Conservation (phyloP, 2,113 vertebrate species). For the Cavia aperea region DNA sequence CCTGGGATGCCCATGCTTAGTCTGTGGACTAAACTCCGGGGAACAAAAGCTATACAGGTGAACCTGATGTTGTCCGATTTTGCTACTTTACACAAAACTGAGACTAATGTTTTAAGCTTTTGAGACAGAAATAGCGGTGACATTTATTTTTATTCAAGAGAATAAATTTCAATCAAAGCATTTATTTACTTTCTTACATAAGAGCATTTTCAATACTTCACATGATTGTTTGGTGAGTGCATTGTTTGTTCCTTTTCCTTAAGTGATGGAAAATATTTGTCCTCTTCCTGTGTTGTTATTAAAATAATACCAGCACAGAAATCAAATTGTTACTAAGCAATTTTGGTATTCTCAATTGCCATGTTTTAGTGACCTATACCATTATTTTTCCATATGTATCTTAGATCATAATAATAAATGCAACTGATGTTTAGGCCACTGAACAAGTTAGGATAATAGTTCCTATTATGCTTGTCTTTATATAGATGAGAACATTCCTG, state of each 20-base stretch:
- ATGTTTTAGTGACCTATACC: background rate
- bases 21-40: background rate
- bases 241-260: background rate
- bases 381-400: slow-evolving; percentile 45
- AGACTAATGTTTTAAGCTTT: background rate
- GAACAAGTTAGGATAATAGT: slow-evolving; percentile 4
- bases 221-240: background rate
- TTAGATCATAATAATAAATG: slow-evolving; percentile 52
- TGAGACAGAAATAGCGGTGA: background rate
- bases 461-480: slow-evolving; percentile 17
- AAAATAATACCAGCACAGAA: slow-evolving; percentile 37
- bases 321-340: slow-evolving; percentile 11
- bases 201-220: background rate
- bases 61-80: background rate
- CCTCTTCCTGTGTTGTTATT: background rate
- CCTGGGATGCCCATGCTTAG: background rate
- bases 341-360: background rate
- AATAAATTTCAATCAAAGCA: background rate
- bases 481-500: background rate
- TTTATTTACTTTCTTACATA: background rate
- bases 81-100: background rate
- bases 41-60: background rate
- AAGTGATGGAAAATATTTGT: slow-evolving; percentile 6
- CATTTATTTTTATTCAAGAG: background rate
- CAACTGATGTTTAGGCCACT: slow-evolving; percentile 31